A percentile compares a stretch with the other conserved stretches of the same genome.
Conservation (phyloP, 2,113 vertebrate species). For the Hippoglossus stenolepis region DNA sequence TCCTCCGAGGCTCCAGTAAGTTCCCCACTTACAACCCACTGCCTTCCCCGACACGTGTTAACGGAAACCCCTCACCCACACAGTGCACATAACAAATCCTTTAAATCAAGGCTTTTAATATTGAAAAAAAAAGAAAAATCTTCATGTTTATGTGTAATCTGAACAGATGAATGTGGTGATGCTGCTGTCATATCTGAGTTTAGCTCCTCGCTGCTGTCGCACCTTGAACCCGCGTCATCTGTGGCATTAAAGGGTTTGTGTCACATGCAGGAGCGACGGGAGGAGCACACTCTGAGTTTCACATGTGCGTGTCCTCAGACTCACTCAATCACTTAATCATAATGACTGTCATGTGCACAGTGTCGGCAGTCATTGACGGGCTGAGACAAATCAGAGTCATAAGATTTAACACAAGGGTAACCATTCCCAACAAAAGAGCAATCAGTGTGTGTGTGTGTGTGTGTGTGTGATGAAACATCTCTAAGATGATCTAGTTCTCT, state of each 20-base stretch:
- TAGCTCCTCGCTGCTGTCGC: not conserved
- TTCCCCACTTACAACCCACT: conserved; percentile 20
- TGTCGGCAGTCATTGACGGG: conserved; percentile 43
- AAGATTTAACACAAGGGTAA: conserved; percentile 33
- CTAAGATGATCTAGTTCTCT: no score
- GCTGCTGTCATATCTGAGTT: not conserved
- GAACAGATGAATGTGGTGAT: not conserved
- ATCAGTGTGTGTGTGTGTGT: no score
- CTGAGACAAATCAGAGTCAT: conserved; percentile 67
- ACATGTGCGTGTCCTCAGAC: conserved; percentile 26
- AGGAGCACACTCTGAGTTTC: conserved; percentile 29
- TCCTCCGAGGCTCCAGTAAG: conserved; percentile 15
- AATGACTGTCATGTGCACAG: conserved; percentile 65
- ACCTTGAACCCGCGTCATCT: not conserved
- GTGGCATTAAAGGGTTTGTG: conserved; percentile 8
- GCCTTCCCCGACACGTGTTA: conserved; percentile 25
- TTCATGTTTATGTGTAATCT: not conserved
- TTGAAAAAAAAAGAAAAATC: not conserved
- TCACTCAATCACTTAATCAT: conserved; percentile 41
- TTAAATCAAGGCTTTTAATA: not conserved
- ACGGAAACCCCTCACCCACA: conserved; percentile 12
- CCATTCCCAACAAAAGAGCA: conserved; percentile 9
- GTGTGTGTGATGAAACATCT: no score
- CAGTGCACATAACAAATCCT: not conserved
- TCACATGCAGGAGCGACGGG: conserved; percentile 32